Base-by-base conservation (phyloP, 1,140 invertebrate genomes). In the Himalopsyche phryganea region DNA sequence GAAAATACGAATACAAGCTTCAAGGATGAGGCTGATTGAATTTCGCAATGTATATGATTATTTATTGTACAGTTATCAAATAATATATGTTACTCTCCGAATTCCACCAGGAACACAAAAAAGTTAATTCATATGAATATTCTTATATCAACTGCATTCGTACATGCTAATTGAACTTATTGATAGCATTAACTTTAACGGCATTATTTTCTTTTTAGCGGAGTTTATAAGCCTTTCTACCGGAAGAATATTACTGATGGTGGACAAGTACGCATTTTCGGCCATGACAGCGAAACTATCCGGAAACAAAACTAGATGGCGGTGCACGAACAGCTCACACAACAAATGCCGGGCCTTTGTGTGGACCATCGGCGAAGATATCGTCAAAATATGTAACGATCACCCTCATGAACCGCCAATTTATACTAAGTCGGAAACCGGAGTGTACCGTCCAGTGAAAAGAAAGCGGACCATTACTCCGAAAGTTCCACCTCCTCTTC, bases 341-440 rank as follows among this genome's bases (percentile, higher is more conserved):
- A 28, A 19, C 10, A 52, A 41, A 11, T 61, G 54, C 41, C 23
- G 20, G 13, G 60, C 54, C 10, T 20, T 10, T 2, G 15, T 45
- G 19, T 45, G 20, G 13, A 58, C 44, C n/a, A 6, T 35, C 6
- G 36, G 38, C n/a, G 32, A 58, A 11, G 11, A 46, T 2, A 33
- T 61, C 6, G 20, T 58, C 13, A 11, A n/a, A 5, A 1, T 20
- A 13, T 46, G 50, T 14, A 41, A 50, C 18, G 33, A 51, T 0
- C 60, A 61, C 28, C 50, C 50, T 18, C 54, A 61, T 11, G 38
- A 40, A 6, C 11, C n/a, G 15, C 38, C 38, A 5, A 11, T 13
- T 13, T 40, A 13, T 5, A 40, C 11, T 11, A 40, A 40, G 38
- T 3, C 18, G 36, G 44, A 50, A 15, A 15, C 6, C 17, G 50